Percentiles rank a stretch among this genome's conserved stretches.
These are phyloP conservation scores for Tragelaphus strepsiceros DNA, from an alignment of 2,113 vertebrate genomes.

Conservation along the genomic window DNA sequence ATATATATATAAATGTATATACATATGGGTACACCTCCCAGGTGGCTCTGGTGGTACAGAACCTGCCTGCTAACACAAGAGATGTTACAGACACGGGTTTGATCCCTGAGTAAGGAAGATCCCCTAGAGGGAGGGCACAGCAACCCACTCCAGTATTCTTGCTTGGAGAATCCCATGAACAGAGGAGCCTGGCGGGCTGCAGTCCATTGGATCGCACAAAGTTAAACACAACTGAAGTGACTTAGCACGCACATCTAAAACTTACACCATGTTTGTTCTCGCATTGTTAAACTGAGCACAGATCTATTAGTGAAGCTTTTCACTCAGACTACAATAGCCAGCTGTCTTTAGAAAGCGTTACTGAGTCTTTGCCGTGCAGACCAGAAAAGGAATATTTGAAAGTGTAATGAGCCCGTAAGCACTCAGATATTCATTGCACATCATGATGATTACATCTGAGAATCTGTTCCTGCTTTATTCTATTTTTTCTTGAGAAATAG, in stretches of 20 bases:
- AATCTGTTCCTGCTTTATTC: slow-evolving; percentile 7
- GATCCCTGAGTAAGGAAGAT: not conserved
- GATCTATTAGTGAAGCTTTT: slow-evolving; percentile 52
- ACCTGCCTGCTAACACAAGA: not conserved
- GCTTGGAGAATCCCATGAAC: not conserved
- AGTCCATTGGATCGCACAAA: not conserved
- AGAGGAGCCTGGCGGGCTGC: not conserved
- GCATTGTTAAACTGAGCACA: slow-evolving; percentile 49
- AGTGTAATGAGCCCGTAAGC: not conserved
- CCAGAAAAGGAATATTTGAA: slow-evolving; percentile 42
- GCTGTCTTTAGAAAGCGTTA: slow-evolving; percentile 31
- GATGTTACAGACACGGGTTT: not conserved
- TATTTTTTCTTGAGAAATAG: slow-evolving; percentile 29
- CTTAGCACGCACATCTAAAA: slow-evolving; percentile 38
- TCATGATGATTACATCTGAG: slow-evolving; percentile 21
- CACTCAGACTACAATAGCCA: slow-evolving; percentile 47
- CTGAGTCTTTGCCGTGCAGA: not conserved
- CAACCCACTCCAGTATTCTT: not conserved
- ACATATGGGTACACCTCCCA: not conserved
- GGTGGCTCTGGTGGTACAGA: not conserved
- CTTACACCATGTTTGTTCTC: slow-evolving; percentile 56
- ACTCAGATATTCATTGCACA: slow-evolving; percentile 13
- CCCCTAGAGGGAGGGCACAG: not conserved
- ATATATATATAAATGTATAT: too few species aligned
- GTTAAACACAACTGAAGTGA: not conserved